phyloP scores from a whole-genome alignment of 2,113 vertebrate genomes.

The Psephotus haematonotus region DNA sequence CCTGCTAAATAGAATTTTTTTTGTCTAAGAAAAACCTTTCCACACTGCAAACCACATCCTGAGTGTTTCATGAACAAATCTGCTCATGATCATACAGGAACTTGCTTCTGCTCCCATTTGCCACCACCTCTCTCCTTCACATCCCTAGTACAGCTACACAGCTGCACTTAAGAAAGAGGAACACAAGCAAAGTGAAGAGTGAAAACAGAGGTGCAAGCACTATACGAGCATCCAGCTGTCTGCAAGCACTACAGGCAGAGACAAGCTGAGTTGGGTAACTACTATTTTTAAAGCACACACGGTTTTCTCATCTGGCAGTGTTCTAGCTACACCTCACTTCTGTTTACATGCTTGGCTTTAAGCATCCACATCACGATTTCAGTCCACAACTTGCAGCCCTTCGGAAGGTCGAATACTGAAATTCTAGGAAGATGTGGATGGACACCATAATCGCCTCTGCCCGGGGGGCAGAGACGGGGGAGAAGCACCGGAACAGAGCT shows the following conservation, averaged over 20 bases:
- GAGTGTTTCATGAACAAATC: not conserved
- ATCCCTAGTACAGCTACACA: not conserved
- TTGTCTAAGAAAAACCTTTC: not conserved
- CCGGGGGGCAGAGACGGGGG: not conserved
- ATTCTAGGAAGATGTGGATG: fast-evolving
- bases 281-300: not conserved
- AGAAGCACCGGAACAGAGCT: not conserved
- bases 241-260: not conserved
- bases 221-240: not conserved
- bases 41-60: not conserved
- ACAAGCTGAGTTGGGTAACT: not conserved
- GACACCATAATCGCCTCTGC: not conserved
- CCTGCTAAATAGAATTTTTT: not conserved
- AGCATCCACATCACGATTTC: not conserved
- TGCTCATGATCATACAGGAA: not conserved
- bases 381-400: not conserved
- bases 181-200: not conserved
- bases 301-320: constrained; percentile 3
- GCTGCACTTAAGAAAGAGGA: not conserved
- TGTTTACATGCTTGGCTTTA: constrained; percentile 9
- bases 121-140: not conserved
- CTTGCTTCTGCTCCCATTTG: not conserved
- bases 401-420: not conserved
- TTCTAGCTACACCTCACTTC: not conserved
- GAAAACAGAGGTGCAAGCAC: not conserved